Evolutionary conservation across 2,888 invertebrate species (phyloP).

Genomic region (Epistrophe grossulariae): DNA sequence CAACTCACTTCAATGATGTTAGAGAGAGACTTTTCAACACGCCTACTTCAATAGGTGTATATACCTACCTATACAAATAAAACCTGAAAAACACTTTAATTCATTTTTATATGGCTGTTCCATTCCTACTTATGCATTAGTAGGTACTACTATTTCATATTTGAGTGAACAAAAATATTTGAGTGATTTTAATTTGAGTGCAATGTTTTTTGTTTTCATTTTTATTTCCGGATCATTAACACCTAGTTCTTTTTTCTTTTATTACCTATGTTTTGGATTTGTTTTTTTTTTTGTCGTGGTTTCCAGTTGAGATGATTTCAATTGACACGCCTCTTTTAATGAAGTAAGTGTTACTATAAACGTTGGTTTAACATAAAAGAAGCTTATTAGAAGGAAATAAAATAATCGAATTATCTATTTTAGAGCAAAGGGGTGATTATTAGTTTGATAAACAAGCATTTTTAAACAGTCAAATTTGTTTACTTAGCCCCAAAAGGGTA

Average conservation of each 20-base stretch:
- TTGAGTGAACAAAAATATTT: not conserved
- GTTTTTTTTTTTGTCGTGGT: not conserved
- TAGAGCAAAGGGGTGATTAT: not conserved
- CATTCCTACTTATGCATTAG: not conserved
- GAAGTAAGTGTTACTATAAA: not conserved
- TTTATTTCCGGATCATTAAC: constrained; percentile 24
- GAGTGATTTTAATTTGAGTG: constrained; percentile 35
- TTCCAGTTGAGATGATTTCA: not conserved
- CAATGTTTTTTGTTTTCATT: not conserved
- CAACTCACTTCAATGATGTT: not conserved
- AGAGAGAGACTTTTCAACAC: constrained; percentile 14
- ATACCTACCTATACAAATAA: not conserved
- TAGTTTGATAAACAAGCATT: not conserved
- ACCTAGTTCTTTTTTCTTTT: not conserved
- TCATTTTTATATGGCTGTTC: not conserved
- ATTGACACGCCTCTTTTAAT: constrained; percentile 44
- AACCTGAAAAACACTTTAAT: too few species aligned
- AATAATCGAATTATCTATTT: constrained; percentile 43
- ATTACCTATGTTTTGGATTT: not conserved
- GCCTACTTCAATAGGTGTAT: constrained; percentile 3
- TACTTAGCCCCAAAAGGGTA: not conserved
- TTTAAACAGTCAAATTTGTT: not conserved
- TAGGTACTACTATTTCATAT: too few species aligned
- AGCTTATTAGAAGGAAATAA: constrained; percentile 22
- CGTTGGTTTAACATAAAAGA: constrained; percentile 7